A percentile compares a stretch with the other conserved stretches of the same genome.
Conservation (phyloP, 2,888 invertebrate species). For the Scaptomyza reducta region DNA sequence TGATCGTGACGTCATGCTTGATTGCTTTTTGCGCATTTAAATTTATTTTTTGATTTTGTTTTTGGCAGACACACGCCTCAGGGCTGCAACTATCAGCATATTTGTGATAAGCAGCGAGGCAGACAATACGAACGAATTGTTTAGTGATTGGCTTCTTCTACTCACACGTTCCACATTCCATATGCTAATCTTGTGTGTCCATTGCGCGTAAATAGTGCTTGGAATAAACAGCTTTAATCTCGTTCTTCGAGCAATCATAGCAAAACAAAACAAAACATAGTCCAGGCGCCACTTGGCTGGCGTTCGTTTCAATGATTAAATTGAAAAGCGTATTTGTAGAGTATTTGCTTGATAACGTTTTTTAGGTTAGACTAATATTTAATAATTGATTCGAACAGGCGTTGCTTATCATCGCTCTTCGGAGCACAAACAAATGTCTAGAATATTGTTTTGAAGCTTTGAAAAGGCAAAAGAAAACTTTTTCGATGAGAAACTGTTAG, state of each 20-base stretch:
- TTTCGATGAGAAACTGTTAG: too few species aligned
- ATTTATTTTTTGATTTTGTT: conserved; percentile 4
- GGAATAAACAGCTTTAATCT: conserved; percentile 18
- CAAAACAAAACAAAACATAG: conserved; percentile 41
- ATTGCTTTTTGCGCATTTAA: conserved; percentile 39
- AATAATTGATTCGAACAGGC: conserved; percentile 44
- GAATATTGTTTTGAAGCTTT: too few species aligned
- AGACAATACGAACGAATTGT: not conserved
- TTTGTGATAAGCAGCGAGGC: not conserved
- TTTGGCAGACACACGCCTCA: conserved; percentile 34
- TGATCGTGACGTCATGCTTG: conserved; percentile 33
- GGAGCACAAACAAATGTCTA: not conserved
- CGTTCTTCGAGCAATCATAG: conserved; percentile 17
- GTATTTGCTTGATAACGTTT: conserved; percentile 55
- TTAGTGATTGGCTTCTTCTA: conserved; percentile 1
- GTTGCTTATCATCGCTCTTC: conserved; percentile 19
- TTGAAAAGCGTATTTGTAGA: not conserved
- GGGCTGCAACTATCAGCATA: not conserved
- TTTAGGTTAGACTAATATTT: conserved; percentile 67
- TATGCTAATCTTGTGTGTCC: conserved; percentile 48
- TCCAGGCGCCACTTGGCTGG: conserved; percentile 53
- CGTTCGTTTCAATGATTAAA: conserved; percentile 39
- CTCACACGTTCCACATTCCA: conserved; percentile 56
- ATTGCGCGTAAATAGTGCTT: conserved; percentile 27
- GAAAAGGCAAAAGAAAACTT: too few species aligned